phyloP scores from a whole-genome alignment of 2,113 vertebrate species.

The Gadus macrocephalus region DNA sequence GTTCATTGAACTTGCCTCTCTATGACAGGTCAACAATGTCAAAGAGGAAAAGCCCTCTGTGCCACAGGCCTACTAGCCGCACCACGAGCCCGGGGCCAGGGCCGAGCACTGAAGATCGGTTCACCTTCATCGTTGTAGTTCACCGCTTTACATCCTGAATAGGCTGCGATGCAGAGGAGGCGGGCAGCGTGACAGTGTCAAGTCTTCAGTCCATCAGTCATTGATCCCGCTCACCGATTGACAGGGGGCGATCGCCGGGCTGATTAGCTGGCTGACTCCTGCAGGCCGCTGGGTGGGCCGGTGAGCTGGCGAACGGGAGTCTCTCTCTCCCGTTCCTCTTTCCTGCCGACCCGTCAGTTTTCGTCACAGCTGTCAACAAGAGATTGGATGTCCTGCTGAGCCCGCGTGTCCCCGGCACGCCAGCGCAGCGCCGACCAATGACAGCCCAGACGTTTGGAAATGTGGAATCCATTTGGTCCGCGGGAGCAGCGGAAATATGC shows the following conservation, averaged over 20 bases:
- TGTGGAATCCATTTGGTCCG: conserved; percentile 90
- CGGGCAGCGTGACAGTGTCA: too few species aligned
- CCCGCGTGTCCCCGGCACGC: conserved; percentile 76
- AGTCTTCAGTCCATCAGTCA: too few species aligned
- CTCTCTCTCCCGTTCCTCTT: not conserved
- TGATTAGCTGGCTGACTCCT: not conserved
- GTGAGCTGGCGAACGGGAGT: not conserved
- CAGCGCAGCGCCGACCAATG: conserved; percentile 81
- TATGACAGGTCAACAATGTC: too few species aligned
- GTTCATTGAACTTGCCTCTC: too few species aligned
- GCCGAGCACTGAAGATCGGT: too few species aligned
- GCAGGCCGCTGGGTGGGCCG: too few species aligned
- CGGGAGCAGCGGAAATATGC: conserved; percentile 63
- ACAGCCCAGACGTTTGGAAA: conserved; percentile 83
- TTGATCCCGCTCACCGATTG: too few species aligned
- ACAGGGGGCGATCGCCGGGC: not conserved
- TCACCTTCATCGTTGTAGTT: conserved; percentile 14
- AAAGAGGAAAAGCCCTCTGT: too few species aligned
- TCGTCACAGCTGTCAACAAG: conserved; percentile 75
- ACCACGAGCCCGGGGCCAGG: too few species aligned
- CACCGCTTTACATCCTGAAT: conserved; percentile 14
- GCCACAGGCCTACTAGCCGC: too few species aligned
- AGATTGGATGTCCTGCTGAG: conserved; percentile 80
- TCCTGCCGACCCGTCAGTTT: conserved; percentile 32
- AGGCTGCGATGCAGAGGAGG: too few species aligned